These are phyloP conservation scores for Dromius quadrimaculatus DNA, from an alignment of 2,888 invertebrate species.

Conservation along the genomic window DNA sequence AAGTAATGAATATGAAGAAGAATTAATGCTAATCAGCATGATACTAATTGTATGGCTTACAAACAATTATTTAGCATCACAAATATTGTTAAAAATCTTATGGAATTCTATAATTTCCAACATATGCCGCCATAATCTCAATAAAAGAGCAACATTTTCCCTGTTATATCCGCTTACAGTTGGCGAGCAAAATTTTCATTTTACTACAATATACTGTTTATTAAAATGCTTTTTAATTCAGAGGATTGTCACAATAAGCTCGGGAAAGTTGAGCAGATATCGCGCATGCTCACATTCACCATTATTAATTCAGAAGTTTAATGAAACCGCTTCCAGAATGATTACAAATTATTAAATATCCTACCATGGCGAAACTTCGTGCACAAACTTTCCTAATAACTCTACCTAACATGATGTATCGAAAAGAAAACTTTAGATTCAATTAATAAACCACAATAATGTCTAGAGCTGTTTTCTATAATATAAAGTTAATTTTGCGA, in stretches of 20 bases:
- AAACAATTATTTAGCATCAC: no score
- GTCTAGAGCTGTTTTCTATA: conserved; percentile 1
- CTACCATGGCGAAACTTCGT: conserved; percentile 5
- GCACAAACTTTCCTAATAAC: conserved; percentile 18
- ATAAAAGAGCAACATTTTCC: no score
- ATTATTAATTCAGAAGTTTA: conserved; percentile 30
- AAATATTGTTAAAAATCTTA: no score
- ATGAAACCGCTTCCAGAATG: conserved; percentile 29
- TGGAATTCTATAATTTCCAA: no score
- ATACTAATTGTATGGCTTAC: no score
- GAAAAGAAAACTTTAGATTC: conserved; percentile 19
- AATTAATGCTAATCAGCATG: no score
- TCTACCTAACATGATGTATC: conserved; percentile 18
- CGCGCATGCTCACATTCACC: not conserved
- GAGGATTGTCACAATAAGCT: conserved; percentile 6
- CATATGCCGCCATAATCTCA: no score
- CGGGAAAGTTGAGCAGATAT: not conserved
- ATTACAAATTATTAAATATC: conserved; percentile 31
- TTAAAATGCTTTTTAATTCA: conserved; percentile 22
- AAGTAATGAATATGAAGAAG: no score
- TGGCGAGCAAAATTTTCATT: not conserved
- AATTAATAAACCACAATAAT: conserved; percentile 16
- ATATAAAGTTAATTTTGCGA: conserved; percentile 5
- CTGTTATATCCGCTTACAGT: no score
- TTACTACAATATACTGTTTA: conserved; percentile 25